These are phyloP conservation scores for Phenacoccus solenopsis DNA, from an alignment of 1,140 invertebrate genomes.

Conservation along the genomic window DNA sequence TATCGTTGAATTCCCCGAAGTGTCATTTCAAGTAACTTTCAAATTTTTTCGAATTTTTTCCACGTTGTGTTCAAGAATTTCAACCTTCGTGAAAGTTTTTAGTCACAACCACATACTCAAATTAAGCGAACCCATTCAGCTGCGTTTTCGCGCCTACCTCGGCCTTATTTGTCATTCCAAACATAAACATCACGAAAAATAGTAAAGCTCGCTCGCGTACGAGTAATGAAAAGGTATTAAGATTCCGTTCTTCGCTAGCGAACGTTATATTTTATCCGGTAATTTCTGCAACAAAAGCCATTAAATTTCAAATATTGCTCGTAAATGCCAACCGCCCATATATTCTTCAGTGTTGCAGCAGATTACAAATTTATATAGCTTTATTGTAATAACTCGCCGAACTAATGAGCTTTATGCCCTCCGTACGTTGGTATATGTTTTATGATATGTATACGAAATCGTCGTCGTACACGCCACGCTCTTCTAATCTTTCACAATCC, in stretches of 20 bases:
- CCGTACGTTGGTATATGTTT: background rate
- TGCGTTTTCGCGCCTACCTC: background rate
- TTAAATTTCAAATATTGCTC: constrained; percentile 18
- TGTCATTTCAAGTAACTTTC: too few relatives aligned
- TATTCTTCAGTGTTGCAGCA: background rate
- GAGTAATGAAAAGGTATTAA: constrained; percentile 16
- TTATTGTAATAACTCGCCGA: constrained; percentile 13
- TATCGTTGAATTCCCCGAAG: too few relatives aligned
- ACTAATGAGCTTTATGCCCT: constrained; percentile 11
- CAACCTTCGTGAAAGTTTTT: too few relatives aligned
- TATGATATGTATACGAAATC: background rate
- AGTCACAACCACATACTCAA: too few relatives aligned
- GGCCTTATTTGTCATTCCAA: constrained; percentile 13
- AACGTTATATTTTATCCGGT: constrained; percentile 10
- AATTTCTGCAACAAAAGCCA: constrained; percentile 16
- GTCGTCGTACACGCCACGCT: background rate
- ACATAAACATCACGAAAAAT: constrained; percentile 4
- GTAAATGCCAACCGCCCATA: constrained; percentile 13
- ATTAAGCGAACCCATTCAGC: too few relatives aligned
- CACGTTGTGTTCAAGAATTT: too few relatives aligned
- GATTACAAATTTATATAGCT: constrained; percentile 14
- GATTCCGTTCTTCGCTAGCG: background rate
- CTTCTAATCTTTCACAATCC: background rate
- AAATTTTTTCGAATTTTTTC: too few relatives aligned
- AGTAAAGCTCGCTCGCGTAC: background rate